Conservation (phyloP, 1,140 invertebrate genomes). For the Drosophila pseudoananassae region DNA sequence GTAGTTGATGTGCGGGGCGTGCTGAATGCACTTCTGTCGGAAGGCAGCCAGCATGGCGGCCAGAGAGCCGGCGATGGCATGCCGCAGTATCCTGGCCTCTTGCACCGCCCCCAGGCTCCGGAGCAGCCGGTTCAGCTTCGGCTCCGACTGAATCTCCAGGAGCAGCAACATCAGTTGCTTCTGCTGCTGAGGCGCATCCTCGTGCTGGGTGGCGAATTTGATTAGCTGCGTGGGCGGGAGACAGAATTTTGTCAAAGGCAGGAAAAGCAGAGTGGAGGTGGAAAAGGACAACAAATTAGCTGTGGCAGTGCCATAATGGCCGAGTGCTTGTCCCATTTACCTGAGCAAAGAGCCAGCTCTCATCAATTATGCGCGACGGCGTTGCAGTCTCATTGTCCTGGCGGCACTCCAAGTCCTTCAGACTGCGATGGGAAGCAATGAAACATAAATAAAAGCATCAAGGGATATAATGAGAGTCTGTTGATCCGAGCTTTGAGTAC, state of each 20-base stretch:
- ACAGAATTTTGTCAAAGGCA: conserved; percentile 20
- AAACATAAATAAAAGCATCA: conserved; percentile 57
- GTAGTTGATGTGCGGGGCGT: conserved; percentile 83
- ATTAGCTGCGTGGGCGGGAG: conserved; percentile 61
- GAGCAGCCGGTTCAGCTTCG: conserved; percentile 72
- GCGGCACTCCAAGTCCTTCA: conserved; percentile 66
- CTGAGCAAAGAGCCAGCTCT: conserved; percentile 82
- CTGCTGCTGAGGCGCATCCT: conserved; percentile 69
- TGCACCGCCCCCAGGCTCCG: conserved; percentile 58
- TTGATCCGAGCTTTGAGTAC: conserved; percentile 29
- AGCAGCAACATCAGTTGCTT: conserved; percentile 69
- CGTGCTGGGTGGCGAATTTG: conserved; percentile 77
- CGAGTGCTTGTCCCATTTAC: conserved; percentile 64
- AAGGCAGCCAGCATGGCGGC: conserved; percentile 69
- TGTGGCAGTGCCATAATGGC: conserved; percentile 41
- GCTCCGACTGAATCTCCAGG: conserved; percentile 78
- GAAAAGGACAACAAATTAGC: conserved; percentile 54
- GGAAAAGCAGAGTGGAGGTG: not conserved
- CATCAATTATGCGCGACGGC: conserved; percentile 80
- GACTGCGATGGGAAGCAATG: conserved; percentile 48
- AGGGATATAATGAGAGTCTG: conserved; percentile 38
- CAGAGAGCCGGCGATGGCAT: conserved; percentile 66
- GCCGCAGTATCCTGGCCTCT: conserved; percentile 62
- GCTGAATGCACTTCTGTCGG: conserved; percentile 79
- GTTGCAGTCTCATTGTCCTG: conserved; percentile 56